phyloP scores from a whole-genome alignment of 1,140 invertebrate genomes.

The Pogonomyrmex californicus region DNA sequence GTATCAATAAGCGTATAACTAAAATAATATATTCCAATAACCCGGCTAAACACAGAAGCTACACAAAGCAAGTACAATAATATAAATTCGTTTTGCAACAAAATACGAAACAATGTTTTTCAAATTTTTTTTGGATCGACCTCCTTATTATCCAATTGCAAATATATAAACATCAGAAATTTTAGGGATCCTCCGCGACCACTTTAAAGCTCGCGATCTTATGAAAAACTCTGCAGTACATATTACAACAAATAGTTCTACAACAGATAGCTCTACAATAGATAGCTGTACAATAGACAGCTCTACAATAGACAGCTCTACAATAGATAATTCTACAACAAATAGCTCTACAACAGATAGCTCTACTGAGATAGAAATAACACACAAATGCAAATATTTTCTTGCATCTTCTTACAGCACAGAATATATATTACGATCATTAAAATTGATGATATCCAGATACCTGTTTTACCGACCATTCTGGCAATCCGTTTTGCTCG shows the following conservation, averaged over 20 bases:
- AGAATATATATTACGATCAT: constrained; percentile 17
- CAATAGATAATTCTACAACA: background rate
- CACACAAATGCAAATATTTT: too few species aligned
- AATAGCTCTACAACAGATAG: background rate
- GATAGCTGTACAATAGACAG: too few species aligned
- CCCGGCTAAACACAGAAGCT: background rate
- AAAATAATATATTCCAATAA: background rate
- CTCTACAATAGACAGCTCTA: too few species aligned
- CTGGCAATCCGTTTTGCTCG: constrained; percentile 66
- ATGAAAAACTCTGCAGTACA: background rate
- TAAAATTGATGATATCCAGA: constrained; percentile 66
- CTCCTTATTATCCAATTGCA: too few species aligned
- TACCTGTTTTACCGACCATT: constrained; percentile 77
- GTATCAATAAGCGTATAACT: background rate
- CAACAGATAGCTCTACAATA: background rate
- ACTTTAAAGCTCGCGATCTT: too few species aligned
- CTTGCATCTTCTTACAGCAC: background rate
- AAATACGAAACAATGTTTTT: background rate
- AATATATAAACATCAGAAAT: too few species aligned
- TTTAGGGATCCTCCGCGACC: too few species aligned
- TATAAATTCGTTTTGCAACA: background rate
- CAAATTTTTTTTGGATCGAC: too few species aligned
- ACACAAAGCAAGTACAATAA: background rate
- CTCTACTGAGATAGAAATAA: background rate
- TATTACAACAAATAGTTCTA: background rate